Evolutionary conservation across 2,888 invertebrate species (phyloP), one percentile per base, ranked within the genome.

Genomic region (Perizoma flavofasciatum): DNA sequence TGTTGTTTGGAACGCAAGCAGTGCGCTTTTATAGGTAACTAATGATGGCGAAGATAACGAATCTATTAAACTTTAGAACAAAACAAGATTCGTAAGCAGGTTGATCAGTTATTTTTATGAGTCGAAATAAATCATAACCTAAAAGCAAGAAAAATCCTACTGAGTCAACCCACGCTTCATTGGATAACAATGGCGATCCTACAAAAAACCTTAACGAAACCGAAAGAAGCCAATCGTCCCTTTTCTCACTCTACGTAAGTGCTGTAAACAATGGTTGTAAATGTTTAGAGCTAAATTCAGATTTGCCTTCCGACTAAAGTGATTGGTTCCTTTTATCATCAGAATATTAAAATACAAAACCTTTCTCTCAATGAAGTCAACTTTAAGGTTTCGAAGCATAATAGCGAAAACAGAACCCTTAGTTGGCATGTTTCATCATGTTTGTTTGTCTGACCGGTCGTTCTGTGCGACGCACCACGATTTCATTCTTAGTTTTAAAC

Each of bases 211-310:
- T 55, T 55, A 50, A 34, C 51, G 40, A 10, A 46, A 47, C 46
- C 40, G 60, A 55, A 60, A 60, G 55, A 52, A 55, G 48, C 60
- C 52, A 60, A 60, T 60, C 40, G 51, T 39, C 40, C 47, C 51
- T 44, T 55, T 44, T 39, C 49, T 46, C 55, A 37, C 51, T 60
- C 46, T 48, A 48, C 55, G 22, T 44, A 59, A 49, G 49, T 49
- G 40, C 52, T 55, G 55, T 55, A 55, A 55, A 60, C 55, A 60
- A 55, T 48, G 37, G 37, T 52, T 52, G 55, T 55, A 55, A 60
- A 60, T 60, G 51, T 60, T 60, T 55, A 60, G 47, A 59, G 49
- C 58, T 58, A 44, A 32, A 33, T 32, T 48, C 50, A 52, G 60
- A 55, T 55, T 60, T 44, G 45, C 33, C 49, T 56, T 45, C 39